phyloP scores from a whole-genome alignment of 2,888 invertebrate genomes.

The Sinopyrophorus schimmeli region DNA sequence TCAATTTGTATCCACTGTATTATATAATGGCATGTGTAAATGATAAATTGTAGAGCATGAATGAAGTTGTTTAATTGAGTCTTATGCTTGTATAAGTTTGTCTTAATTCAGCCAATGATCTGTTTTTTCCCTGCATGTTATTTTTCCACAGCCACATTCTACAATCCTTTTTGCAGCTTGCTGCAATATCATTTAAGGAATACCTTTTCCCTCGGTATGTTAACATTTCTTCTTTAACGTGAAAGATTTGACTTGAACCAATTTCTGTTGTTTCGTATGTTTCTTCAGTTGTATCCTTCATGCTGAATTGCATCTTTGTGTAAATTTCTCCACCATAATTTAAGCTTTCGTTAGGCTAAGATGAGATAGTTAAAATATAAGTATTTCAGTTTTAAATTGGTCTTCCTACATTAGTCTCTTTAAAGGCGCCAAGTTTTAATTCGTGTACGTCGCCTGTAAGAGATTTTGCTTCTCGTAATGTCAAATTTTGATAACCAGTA shows the following conservation, averaged over 20 bases:
- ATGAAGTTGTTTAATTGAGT: slow-evolving; percentile 17
- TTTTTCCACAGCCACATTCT: slow-evolving; percentile 68
- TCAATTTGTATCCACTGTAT: too few species aligned
- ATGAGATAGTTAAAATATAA: slow-evolving; percentile 2
- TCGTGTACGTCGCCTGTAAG: slow-evolving; percentile 39
- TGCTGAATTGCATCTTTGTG: too few species aligned
- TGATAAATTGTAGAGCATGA: slow-evolving; percentile 12
- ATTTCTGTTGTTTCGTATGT: slow-evolving; percentile 44
- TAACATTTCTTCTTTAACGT: slow-evolving; percentile 60
- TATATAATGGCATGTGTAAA: neutral
- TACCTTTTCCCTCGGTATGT: slow-evolving; percentile 62
- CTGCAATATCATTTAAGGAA: slow-evolving; percentile 63
- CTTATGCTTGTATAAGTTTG: slow-evolving; percentile 35
- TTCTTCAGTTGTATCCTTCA: slow-evolving; percentile 29
- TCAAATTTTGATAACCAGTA: slow-evolving; percentile 21
- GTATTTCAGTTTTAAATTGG: neutral
- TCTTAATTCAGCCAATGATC: slow-evolving; percentile 42
- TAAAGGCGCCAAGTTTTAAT: slow-evolving; percentile 15
- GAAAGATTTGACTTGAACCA: slow-evolving; percentile 44
- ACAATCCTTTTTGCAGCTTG: slow-evolving; percentile 72
- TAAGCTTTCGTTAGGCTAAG: slow-evolving; percentile 21
- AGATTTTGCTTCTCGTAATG: slow-evolving; percentile 38
- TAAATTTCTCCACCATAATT: slow-evolving; percentile 18
- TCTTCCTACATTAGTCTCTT: slow-evolving; percentile 6
- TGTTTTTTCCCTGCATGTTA: slow-evolving; percentile 41